Evolutionary conservation across 1,140 invertebrate species (phyloP), one percentile per base, ranked within the genome.

Genomic region (Brachionus manjavacas): DNA sequence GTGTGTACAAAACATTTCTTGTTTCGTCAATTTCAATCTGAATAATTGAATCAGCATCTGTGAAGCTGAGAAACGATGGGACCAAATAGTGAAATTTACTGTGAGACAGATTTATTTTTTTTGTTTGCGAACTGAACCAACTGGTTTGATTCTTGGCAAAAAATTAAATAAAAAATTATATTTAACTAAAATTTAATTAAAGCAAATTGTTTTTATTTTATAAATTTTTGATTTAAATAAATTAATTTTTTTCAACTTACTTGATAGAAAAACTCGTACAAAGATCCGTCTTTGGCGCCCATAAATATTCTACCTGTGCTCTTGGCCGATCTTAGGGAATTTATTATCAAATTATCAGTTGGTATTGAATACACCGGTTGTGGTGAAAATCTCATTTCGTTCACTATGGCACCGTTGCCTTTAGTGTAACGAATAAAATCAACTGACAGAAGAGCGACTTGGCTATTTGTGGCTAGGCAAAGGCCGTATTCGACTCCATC

Each of bases 261-360:
- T 91, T 96, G 94, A 91, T 99, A 99, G 86, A 92, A 92, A 86
- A 99, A 93, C 92, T 99, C 97, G 92, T 95, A 98, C 1, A 99
- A 89, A 86, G 93, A 94, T 12, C 97, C 96, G 91, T 99, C 96
- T 89, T 93, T 94, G 49, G 94, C 95, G 28, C 96, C 96, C 87
- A 98, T 92, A 89, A 99, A 99, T 86, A 99, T 95, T 86, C 97
- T 91, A 0, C 97, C 97, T 6, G 79, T 81, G 16, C 20, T 23
- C n/a, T 41, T 81, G 16, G 79, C 55, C 60, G 79, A 25, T 14
- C 25, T 60, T 12, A 81, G 16, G n/a, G 20, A 25, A 88, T 92
- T 92, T 85, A 98, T 94, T 83, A 93, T 93, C 16, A 94, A 92
- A 85, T 95, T 96, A 90, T 99, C 97, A 60, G 96, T 96, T 0